phyloP scores from a whole-genome alignment of 2,888 invertebrate genomes.

The Heliconius sara region DNA sequence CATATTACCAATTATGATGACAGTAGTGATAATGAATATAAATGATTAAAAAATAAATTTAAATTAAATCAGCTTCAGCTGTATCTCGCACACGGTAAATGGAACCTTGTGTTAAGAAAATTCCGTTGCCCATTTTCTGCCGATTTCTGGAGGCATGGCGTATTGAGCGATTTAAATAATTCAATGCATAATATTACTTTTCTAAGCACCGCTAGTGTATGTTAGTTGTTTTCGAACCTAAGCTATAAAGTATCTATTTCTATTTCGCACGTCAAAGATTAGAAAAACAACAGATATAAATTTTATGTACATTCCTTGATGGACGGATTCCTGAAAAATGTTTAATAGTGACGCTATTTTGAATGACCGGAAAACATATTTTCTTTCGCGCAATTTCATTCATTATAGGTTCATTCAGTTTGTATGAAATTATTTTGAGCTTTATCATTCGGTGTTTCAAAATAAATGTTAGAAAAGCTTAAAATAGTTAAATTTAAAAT shows the following conservation, averaged over 20 bases:
- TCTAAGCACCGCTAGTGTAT: neutral
- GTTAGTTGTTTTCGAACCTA: constrained; percentile 5
- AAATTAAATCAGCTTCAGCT: too few relatives aligned
- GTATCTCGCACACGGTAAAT: too few relatives aligned
- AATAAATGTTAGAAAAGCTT: neutral
- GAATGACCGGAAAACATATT: constrained; percentile 18
- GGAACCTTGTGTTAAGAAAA: too few relatives aligned
- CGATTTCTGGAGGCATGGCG: too few relatives aligned
- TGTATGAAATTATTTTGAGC: neutral
- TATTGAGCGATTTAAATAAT: neutral
- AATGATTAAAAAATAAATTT: too few relatives aligned
- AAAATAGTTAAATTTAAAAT: neutral
- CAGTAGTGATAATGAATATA: too few relatives aligned
- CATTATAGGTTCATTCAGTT: neutral
- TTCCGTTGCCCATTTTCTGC: too few relatives aligned
- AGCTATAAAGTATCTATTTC: constrained; percentile 48
- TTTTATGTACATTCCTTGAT: constrained; percentile 49
- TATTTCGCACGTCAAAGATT: constrained; percentile 49
- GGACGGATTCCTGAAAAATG: constrained; percentile 46
- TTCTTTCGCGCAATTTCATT: neutral
- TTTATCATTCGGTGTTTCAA: too few relatives aligned
- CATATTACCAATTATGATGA: too few relatives aligned
- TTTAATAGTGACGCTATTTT: constrained; percentile 49
- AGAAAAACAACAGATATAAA: constrained; percentile 48
- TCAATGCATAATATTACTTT: neutral